phyloP scores from a whole-genome alignment of 2,888 invertebrate species.

The Busseola fusca region DNA sequence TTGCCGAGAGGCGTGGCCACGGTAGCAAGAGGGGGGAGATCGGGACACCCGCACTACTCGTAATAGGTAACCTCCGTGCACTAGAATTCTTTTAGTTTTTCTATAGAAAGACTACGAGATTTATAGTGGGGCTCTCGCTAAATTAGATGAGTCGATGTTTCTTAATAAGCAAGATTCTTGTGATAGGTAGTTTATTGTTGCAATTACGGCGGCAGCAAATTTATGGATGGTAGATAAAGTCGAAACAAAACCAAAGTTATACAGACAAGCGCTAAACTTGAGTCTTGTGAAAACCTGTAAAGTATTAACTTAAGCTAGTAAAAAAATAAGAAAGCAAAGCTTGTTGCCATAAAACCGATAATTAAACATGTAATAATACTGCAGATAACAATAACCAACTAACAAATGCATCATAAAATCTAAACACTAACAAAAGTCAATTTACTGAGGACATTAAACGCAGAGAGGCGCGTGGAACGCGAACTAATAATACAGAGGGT shows the following conservation, averaged over 20 bases:
- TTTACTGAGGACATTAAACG: constrained; percentile 50
- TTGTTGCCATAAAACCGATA: background rate
- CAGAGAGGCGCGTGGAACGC: constrained; percentile 45
- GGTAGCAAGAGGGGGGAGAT: constrained; percentile 71
- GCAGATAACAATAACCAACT: constrained; percentile 14
- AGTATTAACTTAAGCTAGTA: background rate
- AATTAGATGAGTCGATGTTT: constrained; percentile 44
- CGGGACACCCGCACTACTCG: constrained; percentile 58
- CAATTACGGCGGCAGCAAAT: constrained; percentile 32
- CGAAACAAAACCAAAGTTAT: constrained; percentile 7
- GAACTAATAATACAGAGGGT: constrained; percentile 49
- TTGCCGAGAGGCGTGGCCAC: constrained; percentile 80
- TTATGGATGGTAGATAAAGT: constrained; percentile 1
- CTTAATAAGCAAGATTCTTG: constrained; percentile 40
- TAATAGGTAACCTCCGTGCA: constrained; percentile 60
- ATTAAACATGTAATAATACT: constrained; percentile 1
- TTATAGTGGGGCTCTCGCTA: constrained; percentile 34
- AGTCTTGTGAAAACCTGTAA: background rate
- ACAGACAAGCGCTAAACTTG: background rate
- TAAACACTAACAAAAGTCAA: constrained; percentile 30
- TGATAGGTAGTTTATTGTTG: constrained; percentile 22
- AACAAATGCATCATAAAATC: constrained; percentile 21
- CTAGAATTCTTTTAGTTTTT: constrained; percentile 59
- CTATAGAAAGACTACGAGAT: constrained; percentile 38
- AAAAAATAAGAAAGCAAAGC: background rate